These are phyloP conservation scores for Rhinoptilus africanus DNA, from an alignment of 2,113 vertebrate species.

Conservation along the genomic window DNA sequence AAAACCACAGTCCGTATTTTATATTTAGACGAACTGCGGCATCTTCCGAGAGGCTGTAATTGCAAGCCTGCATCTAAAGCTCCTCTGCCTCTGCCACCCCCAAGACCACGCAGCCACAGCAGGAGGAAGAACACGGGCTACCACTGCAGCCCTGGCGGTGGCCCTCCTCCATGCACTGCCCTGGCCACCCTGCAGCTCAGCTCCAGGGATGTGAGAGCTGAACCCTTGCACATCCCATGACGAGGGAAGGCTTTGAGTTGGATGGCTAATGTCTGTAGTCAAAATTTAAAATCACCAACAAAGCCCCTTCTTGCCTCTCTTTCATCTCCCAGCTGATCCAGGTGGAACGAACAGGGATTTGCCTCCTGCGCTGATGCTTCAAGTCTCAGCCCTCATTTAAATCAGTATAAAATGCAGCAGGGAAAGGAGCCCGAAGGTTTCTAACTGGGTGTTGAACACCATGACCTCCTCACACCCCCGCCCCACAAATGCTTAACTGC, in stretches of 20 bases:
- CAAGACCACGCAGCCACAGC: constrained; percentile 47
- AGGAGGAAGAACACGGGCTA: constrained; percentile 64
- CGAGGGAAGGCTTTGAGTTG: neutral
- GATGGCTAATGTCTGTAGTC: neutral
- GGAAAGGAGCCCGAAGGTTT: neutral
- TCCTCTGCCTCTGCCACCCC: neutral
- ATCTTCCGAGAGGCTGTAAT: neutral
- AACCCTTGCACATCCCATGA: neutral
- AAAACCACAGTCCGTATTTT: constrained; percentile 23
- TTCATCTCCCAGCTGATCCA: neutral
- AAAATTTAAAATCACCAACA: neutral
- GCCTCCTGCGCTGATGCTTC: neutral
- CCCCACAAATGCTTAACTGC: constrained; percentile 31
- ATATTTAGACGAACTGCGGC: neutral
- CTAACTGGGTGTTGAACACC: neutral
- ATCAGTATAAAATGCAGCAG: neutral
- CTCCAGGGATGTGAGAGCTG: neutral
- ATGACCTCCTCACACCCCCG: constrained; percentile 31
- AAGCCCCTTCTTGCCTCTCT: neutral
- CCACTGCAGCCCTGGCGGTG: constrained; percentile 12
- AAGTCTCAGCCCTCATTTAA: neutral
- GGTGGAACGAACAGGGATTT: neutral
- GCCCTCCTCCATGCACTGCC: neutral
- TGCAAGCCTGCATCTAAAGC: constrained; percentile 5
- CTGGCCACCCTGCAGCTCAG: neutral